A percentile compares a stretch with the other conserved stretches of the same genome.
Evolutionary conservation across 2,797 vertebrate genomes (phyloP).

Genomic region (Hirundo rustica): DNA sequence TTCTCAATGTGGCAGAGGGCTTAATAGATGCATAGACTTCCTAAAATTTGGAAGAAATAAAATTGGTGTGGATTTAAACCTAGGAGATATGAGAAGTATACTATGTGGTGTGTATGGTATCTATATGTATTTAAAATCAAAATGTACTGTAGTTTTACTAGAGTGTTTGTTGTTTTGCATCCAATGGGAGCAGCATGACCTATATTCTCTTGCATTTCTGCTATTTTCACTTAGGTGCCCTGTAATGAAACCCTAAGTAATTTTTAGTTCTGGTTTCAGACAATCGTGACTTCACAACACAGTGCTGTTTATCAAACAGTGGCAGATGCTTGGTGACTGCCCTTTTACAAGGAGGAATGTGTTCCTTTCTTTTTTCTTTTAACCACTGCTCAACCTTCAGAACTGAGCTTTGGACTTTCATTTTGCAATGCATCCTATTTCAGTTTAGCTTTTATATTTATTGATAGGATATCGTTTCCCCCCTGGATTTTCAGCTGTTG

Average conservation of each 20-base stretch:
- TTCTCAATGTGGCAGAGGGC: background rate
- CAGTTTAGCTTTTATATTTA: background rate
- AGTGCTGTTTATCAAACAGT: background rate
- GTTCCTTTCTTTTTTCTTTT: background rate
- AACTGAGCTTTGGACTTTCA: background rate
- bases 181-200: slow-evolving; percentile 5
- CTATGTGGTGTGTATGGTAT: background rate
- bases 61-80: background rate
- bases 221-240: background rate
- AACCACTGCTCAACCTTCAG: background rate
- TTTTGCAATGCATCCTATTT: background rate
- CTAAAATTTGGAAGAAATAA: background rate
- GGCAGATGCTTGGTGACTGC: background rate
- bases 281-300: background rate
- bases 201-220: slow-evolving; percentile 15
- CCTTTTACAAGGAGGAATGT: background rate
- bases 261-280: slow-evolving; percentile 29
- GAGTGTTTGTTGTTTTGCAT: background rate
- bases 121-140: background rate
- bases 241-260: slow-evolving; percentile 20
- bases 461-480: background rate
- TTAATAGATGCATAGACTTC: background rate
- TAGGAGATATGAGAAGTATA: accelerated
- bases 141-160: background rate
- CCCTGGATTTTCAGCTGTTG: background rate